Base-by-base conservation (phyloP, 2,113 vertebrate genomes). In the Eretmochelys imbricata region DNA sequence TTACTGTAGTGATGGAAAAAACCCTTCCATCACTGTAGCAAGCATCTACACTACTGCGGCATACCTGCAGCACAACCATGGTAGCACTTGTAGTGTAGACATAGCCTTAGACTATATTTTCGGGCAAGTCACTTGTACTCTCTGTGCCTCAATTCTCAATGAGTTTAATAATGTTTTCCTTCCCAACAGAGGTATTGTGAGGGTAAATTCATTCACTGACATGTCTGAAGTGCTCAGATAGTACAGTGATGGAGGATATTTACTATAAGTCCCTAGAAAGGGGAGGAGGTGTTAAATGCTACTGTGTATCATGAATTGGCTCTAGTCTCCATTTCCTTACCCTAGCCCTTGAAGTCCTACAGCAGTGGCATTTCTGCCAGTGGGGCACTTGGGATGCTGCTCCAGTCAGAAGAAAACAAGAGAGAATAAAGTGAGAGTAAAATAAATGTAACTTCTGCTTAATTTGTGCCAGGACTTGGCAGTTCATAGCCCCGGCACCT, bases 121-220 rank as follows among this genome's bases (percentile, higher is more conserved):
- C 51, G 49, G 57, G 55, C 48, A 53, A 92, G 93, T 69, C 75
- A 49, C 17, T 95, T 82, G 87, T 46, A 85, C 69, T 95, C 82
- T 82, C 38, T 31, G 62, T 13, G 1, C 19, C 65, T 94, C 1
- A 2, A 86, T 96, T 90, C 85, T 79, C 49, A 35, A 14, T 57
- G 92, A n/a, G 79, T 35, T 27, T 89, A 55, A 35, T 50, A 82
- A 38, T 57, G n/a, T 88, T 88, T 93, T 49, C 6, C 38, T 57
- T 69, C 16, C 53, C 75, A 27, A 87, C 76, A 94, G 49, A 31
- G 76, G 48, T 59, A 22, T 59, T 82, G 35, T 24, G 78, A 90
- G 88, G 69, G 85, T 88, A 88, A 91, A 88, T 49, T 55, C 29
- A 29, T 76, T 87, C 80, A 76, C 8, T 31, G 13, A 0, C 25